phyloP scores from a whole-genome alignment of 2,888 invertebrate genomes.

The Mystacides longicornis region DNA sequence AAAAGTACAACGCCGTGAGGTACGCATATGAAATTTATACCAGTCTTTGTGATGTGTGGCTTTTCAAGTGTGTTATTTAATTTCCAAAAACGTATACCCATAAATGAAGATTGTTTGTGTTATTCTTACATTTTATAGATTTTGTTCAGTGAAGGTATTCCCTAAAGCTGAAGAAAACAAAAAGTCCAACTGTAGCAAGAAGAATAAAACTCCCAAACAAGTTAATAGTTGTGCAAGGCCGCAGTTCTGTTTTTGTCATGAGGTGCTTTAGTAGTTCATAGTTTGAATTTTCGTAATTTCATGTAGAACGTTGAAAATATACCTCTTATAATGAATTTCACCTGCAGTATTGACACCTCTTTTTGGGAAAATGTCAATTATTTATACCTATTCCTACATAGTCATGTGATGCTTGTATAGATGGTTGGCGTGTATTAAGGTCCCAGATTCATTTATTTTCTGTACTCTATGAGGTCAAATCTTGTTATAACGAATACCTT shows the following conservation, averaged over 20 bases:
- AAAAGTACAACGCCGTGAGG: constrained; percentile 34
- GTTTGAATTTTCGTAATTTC: neutral
- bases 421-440: too few relatives aligned
- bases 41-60: neutral
- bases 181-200: neutral
- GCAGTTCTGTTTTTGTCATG: neutral
- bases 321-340: too few relatives aligned
- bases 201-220: neutral
- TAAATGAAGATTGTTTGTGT: too few relatives aligned
- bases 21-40: constrained; percentile 2
- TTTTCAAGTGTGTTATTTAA: neutral
- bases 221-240: neutral
- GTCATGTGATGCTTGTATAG: too few relatives aligned
- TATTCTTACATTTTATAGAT: neutral
- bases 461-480: too few relatives aligned
- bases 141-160: neutral
- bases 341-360: too few relatives aligned
- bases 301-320: too few relatives aligned
- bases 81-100: too few relatives aligned
- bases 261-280: neutral
- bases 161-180: neutral
- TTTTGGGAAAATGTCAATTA: too few relatives aligned
- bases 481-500: too few relatives aligned
- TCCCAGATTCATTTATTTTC: too few relatives aligned
- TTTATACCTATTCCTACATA: too few relatives aligned